These are phyloP conservation scores for Tetanocera ferruginea DNA, from an alignment of 2,888 invertebrate genomes.

Conservation along the genomic window DNA sequence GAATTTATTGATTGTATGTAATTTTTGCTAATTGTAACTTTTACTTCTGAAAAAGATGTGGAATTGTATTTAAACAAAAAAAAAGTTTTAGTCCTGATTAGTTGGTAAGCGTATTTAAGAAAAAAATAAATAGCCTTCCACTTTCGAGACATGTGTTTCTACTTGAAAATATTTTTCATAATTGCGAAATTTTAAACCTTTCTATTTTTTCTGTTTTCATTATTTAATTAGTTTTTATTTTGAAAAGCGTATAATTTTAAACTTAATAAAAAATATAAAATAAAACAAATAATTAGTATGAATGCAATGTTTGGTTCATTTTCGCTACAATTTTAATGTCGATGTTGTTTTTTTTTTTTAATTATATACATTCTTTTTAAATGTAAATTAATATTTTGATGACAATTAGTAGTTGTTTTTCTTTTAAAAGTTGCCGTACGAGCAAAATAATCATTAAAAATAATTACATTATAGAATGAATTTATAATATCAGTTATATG, in stretches of 20 bases:
- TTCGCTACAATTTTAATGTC: not conserved
- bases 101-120: constrained; percentile 53
- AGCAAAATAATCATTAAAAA: not conserved
- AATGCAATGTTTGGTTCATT: not conserved
- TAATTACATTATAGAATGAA: not conserved
- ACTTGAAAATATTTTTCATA: not conserved
- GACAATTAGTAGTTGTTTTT: not conserved
- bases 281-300: constrained; percentile 34
- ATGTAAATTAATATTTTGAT: constrained; percentile 1
- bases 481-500: not conserved
- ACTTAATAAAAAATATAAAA: constrained; percentile 41
- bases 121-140: constrained; percentile 26
- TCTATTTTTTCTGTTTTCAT: constrained; percentile 28
- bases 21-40: not conserved
- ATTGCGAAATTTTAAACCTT: constrained; percentile 31
- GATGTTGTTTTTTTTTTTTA: not conserved
- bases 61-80: constrained; percentile 40
- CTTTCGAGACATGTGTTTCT: not conserved
- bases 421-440: not conserved
- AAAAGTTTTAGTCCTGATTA: constrained; percentile 51
- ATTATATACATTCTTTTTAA: constrained; percentile 11
- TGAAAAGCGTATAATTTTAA: constrained; percentile 47
- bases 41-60: constrained; percentile 46
- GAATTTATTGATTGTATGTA: constrained; percentile 14
- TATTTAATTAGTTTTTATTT: constrained; percentile 40